Conservation (phyloP, 2,888 invertebrate genomes). For the Euphydryas editha region DNA sequence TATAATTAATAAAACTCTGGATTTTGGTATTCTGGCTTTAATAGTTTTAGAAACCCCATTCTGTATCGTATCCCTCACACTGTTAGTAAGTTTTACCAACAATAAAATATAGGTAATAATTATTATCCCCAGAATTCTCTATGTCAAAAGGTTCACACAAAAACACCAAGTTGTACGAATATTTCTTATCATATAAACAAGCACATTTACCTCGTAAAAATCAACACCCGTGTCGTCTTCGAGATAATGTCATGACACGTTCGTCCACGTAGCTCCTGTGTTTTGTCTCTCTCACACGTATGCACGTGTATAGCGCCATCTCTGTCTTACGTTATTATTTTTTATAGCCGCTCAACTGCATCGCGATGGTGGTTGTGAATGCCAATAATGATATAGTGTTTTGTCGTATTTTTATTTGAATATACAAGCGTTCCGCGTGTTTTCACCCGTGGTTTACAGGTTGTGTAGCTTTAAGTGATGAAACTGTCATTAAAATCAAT, state of each 20-base stretch:
- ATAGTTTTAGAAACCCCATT: too few species aligned
- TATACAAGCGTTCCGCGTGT: too few species aligned
- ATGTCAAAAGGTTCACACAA: neutral
- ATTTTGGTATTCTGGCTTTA: too few species aligned
- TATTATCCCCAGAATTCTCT: too few species aligned
- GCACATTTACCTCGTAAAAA: constrained; percentile 12
- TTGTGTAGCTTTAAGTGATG: too few species aligned
- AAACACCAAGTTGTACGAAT: neutral
- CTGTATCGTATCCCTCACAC: too few species aligned
- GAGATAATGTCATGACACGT: constrained; percentile 27
- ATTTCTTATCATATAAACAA: constrained; percentile 7
- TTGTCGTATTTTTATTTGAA: neutral
- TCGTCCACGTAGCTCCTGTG: constrained; percentile 7
- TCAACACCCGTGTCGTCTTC: constrained; percentile 14
- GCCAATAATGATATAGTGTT: constrained; percentile 23
- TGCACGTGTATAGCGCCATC: constrained; percentile 24
- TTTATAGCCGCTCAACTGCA: constrained; percentile 41
- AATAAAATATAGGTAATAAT: too few species aligned
- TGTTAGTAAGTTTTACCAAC: too few species aligned
- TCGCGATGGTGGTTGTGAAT: constrained; percentile 43
- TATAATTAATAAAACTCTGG: too few species aligned
- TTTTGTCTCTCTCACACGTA: constrained; percentile 41
- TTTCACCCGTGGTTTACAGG: too few species aligned
- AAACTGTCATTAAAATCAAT: too few species aligned
- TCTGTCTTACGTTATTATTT: constrained; percentile 43